A percentile compares a stretch with the other conserved stretches of the same genome.
Conservation (phyloP, 2,113 vertebrate species). For the Peromyscus californicus region DNA sequence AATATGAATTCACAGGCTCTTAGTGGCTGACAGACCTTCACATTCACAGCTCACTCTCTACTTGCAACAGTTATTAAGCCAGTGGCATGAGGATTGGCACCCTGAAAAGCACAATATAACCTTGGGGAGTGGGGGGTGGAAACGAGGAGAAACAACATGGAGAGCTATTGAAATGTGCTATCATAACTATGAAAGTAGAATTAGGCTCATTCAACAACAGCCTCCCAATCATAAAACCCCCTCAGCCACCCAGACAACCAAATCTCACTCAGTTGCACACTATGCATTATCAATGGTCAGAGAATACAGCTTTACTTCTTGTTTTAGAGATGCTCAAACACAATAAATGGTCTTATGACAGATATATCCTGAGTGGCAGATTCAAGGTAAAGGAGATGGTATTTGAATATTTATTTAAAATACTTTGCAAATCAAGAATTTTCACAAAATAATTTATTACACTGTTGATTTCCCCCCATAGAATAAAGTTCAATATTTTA, state of each 20-base stretch:
- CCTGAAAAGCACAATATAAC: conserved; percentile 18
- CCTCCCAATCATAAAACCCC: not conserved
- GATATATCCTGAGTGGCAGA: not conserved
- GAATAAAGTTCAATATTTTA: conserved; percentile 5
- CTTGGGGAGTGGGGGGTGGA: not conserved
- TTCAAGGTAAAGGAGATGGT: not conserved
- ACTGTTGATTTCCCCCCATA: not conserved
- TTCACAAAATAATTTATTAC: not conserved
- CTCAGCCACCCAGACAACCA: not conserved
- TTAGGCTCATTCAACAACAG: not conserved
- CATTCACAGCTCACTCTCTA: conserved; percentile 43
- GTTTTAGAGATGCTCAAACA: not conserved
- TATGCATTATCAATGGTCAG: not conserved
- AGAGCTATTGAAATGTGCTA: not conserved
- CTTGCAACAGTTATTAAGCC: conserved; percentile 46
- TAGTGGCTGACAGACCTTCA: conserved; percentile 70
- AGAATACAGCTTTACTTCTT: not conserved
- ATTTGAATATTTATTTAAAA: not conserved
- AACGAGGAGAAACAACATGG: not conserved
- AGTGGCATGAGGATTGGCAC: not conserved
- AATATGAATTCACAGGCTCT: conserved; percentile 73
- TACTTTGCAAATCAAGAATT: conserved; percentile 2
- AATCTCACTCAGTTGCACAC: not conserved
- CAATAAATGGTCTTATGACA: not conserved
- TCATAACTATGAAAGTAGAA: not conserved